Evolutionary conservation across 2,797 vertebrate genomes (phyloP).

Genomic region (Miichthys miiuy): DNA sequence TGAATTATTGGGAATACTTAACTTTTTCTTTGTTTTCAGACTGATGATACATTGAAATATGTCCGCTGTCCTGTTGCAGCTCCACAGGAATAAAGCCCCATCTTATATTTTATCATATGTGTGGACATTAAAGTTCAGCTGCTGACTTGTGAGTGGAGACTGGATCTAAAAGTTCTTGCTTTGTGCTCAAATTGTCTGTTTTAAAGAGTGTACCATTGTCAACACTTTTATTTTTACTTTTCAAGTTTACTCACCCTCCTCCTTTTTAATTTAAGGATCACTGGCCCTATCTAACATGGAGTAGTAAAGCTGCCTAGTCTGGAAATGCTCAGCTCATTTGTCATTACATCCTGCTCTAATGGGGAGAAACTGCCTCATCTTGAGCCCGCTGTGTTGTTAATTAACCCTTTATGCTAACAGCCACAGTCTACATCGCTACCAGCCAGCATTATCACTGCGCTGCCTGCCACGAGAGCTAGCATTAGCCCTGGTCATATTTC

Average conservation of each 20-base stretch:
- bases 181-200: constrained; percentile 8
- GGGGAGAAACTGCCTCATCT: constrained; percentile 63
- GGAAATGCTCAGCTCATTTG: constrained; percentile 64
- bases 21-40: constrained; percentile 16
- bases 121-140: constrained; percentile 1
- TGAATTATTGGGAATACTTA: constrained; percentile 30
- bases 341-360: constrained; percentile 71
- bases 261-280: constrained; percentile 55
- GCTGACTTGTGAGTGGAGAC: not conserved
- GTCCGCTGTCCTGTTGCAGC: not conserved
- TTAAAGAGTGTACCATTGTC: not conserved
- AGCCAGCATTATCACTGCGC: constrained; percentile 50
- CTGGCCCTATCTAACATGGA: constrained; percentile 45
- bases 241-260: constrained; percentile 28
- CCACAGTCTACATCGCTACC: constrained; percentile 44
- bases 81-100: not conserved
- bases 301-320: constrained; percentile 44
- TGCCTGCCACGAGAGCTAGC: constrained; percentile 45
- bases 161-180: not conserved
- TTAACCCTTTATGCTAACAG: constrained; percentile 76
- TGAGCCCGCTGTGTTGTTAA: constrained; percentile 71
- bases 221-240: constrained; percentile 16
- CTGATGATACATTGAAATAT: constrained; percentile 24
- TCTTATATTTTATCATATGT: not conserved
- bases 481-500: constrained; percentile 66